Base-by-base conservation (phyloP, 2,797 vertebrate species). In the Varecia variegata region DNA sequence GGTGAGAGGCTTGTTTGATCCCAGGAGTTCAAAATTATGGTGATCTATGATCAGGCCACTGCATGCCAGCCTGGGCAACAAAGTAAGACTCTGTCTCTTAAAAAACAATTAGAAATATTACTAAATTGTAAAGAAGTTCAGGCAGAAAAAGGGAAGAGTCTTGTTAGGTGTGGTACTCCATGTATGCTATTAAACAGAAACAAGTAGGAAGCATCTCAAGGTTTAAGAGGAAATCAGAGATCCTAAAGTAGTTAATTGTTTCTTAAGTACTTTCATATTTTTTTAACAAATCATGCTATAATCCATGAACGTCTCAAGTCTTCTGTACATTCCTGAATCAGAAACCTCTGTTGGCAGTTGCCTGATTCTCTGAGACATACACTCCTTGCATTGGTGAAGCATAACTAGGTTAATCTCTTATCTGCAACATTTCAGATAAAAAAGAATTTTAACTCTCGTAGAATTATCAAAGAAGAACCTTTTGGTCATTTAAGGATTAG, bases 391-490 rank as follows among this genome's bases (percentile, higher is more conserved):
- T 56, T 62, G 12, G 71, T 35, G 45, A 92, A 90, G 12, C 45
- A 52, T 84, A 97, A 98, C 96, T 88, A 97, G 97, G 79, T 96
- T 97, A 98, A 93, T 97, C 95, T 85, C 92, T 45, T 88, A 89
- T 97, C 96, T 94, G 25, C 80, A 97, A 95, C 54, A 96, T 97
- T 98, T 97, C 11, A 35, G 94, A 97, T 84, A 96, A 94, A 97
- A 97, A 95, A 94, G 25, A 86, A 87, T 97, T 97, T 98, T 98
- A 98, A 98, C 97, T 97, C 74, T 97, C 97, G 98, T 0, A 96
- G 85, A 97, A 98, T 98, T 98, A 98, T 97, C 97, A 95, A 98
- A 98, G 90, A 98, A 88, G 54, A 83, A 68, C 94, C 70, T 98
- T 97, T 98, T 93, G 93, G 96, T 97, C 98, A 95, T 95, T 98